phyloP scores from a whole-genome alignment of 2,113 vertebrate genomes.

The Tonatia bakeri region DNA sequence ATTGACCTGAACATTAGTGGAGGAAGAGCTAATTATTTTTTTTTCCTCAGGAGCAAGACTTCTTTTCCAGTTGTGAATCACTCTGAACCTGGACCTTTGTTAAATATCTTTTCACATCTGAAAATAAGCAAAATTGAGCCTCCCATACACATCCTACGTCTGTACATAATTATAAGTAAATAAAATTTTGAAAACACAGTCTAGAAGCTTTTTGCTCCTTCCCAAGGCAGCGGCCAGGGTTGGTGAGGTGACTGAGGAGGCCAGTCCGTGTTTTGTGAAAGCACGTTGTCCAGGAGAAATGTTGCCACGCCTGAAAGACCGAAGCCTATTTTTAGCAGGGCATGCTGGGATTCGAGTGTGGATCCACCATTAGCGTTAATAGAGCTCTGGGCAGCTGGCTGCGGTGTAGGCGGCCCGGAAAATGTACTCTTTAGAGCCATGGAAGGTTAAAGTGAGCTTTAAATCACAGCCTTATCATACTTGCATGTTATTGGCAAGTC shows the following conservation, averaged over 20 bases:
- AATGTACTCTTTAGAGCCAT: conserved; percentile 59
- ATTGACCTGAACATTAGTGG: conserved; percentile 71
- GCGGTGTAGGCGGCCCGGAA: conserved; percentile 47
- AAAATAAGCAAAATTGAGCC: conserved; percentile 7
- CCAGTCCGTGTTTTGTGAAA: neutral
- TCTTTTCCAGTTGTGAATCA: conserved; percentile 57
- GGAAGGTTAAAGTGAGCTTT: conserved; percentile 64
- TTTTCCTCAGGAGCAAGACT: conserved; percentile 34
- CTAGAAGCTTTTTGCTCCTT: neutral
- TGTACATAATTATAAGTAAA: neutral
- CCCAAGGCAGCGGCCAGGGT: neutral
- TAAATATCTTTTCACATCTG: neutral
- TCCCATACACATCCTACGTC: neutral
- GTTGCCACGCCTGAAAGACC: neutral
- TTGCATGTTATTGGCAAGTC: conserved; percentile 76
- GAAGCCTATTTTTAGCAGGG: conserved; percentile 44
- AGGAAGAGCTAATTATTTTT: conserved; percentile 70
- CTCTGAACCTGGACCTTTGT: conserved; percentile 7
- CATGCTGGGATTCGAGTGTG: neutral
- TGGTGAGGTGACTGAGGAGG: neutral
- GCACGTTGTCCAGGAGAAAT: neutral
- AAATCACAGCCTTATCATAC: conserved; percentile 75
- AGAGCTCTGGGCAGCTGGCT: conserved; percentile 35
- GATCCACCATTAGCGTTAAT: conserved; percentile 47
- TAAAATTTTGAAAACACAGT: neutral